Evolutionary conservation across 2,888 invertebrate species (phyloP), one percentile per base, ranked within the genome.

Genomic region (Arge pagana): DNA sequence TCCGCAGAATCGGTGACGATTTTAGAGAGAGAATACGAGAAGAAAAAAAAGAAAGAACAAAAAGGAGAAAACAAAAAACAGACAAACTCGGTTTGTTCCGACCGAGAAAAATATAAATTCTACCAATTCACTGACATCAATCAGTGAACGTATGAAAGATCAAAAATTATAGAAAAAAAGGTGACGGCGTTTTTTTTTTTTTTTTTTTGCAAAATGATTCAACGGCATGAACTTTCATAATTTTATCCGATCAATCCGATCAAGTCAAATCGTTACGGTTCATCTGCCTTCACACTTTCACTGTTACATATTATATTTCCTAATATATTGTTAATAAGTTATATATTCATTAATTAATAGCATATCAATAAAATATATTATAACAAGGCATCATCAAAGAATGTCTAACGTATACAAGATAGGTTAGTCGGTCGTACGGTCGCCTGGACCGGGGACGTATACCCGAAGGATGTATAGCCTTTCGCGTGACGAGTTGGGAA

Each of bases 101-200:
- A 15, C 16, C 5, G 15, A 52, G 7, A 26, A 55, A 43, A 11
- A 40, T 48, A 39, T 45, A 39, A 58, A 58, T 50, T 55, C 52
- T 52, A 50, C 52, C 33, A 36, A 58, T 63, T 61, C 67, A 67
- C 65, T 63, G 65, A 63, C 65, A 62, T 61, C 63, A 61, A 65
- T 65, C 67, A 66, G 67, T 65, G 66, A 67, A 66, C 58, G 66
- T 65, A 65, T 67, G 64, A 67, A 67, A 66, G 59, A 54, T 62
- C 52, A 56, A 53, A 18, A 31, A 28, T 30, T 49, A 8, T 13
- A 18, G 35, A 21, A 40, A 35, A 41, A 41, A 36, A 15, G 37
- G 13, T 16, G 8, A 42, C 21, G 15, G 8, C 10, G 31, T 11
- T 8, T 16, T 16, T 30, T 30, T n/a, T 13, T 11, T 4, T 7